Percentiles rank a stretch among this genome's conserved stretches.
phyloP scores from a whole-genome alignment of 2,888 invertebrate genomes.

The Dolichomitus sp. region DNA sequence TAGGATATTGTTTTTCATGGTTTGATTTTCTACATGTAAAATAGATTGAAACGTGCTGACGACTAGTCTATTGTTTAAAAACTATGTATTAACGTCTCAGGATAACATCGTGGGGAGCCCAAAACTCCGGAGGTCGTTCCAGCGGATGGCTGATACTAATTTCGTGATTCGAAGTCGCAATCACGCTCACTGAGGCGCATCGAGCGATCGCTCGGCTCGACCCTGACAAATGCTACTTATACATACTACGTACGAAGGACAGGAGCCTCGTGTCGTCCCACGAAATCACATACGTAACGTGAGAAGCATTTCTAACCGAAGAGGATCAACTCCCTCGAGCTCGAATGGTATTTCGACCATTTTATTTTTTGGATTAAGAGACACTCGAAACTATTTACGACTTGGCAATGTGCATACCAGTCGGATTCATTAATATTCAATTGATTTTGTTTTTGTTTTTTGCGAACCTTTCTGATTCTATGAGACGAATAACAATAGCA shows the following conservation, averaged over 20 bases:
- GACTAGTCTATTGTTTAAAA: constrained; percentile 14
- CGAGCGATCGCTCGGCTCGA: constrained; percentile 52
- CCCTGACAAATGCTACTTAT: constrained; percentile 59
- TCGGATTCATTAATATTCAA: constrained; percentile 31
- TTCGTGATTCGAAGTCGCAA: constrained; percentile 62
- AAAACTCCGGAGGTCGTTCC: constrained; percentile 41
- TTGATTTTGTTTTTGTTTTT: constrained; percentile 6
- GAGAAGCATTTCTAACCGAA: constrained; percentile 58
- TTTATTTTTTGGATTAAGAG: constrained; percentile 19
- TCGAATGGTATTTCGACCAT: constrained; percentile 44
- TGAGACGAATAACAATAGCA: constrained; percentile 32
- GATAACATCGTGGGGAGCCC: constrained; percentile 31
- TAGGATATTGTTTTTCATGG: background rate
- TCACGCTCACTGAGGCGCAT: constrained; percentile 59
- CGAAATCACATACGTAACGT: constrained; percentile 61
- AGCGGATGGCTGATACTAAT: constrained; percentile 55
- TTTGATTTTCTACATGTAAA: background rate
- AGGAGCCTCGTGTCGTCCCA: constrained; percentile 54
- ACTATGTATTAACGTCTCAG: constrained; percentile 7
- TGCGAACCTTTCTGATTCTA: background rate
- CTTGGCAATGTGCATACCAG: constrained; percentile 26
- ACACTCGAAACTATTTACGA: constrained; percentile 49
- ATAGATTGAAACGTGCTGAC: constrained; percentile 13
- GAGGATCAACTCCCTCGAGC: constrained; percentile 37
- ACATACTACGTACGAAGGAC: constrained; percentile 54